Conservation (phyloP, 1,140 invertebrate species). For the Aphelenchoides avenae region DNA sequence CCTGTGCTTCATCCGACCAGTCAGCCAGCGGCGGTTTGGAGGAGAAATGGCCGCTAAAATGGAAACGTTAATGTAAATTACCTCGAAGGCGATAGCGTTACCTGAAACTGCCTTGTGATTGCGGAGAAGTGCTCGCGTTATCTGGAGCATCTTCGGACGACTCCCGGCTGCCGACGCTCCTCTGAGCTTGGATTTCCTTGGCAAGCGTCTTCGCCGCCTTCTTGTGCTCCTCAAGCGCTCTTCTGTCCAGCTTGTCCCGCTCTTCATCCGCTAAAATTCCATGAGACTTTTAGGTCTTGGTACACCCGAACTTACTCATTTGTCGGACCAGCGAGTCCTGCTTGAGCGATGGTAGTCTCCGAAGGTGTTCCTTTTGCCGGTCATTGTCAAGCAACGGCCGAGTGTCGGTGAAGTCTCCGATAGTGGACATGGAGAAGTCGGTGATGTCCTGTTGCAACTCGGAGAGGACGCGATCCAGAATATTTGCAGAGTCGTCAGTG, state of each 20-base stretch:
- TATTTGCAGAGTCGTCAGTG: slow-evolving; percentile 8
- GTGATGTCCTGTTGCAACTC: slow-evolving; percentile 46
- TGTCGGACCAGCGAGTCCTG: neutral
- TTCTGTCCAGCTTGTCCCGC: slow-evolving; percentile 15
- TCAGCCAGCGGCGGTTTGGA: slow-evolving; percentile 13
- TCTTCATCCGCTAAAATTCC: slow-evolving; percentile 21
- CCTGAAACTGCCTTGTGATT: neutral
- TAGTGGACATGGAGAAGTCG: slow-evolving; percentile 48
- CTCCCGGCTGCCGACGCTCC: neutral
- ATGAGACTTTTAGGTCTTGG: slow-evolving; percentile 47
- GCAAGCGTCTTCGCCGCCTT: slow-evolving; percentile 23
- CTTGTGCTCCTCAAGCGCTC: slow-evolving; percentile 26
- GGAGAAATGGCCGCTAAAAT: slow-evolving; percentile 1
- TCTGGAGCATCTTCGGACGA: neutral
- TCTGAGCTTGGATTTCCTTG: slow-evolving; percentile 1
- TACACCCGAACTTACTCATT: slow-evolving; percentile 13
- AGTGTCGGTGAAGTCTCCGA: slow-evolving; percentile 40
- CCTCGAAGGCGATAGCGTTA: neutral
- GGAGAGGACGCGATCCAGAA: slow-evolving; percentile 36
- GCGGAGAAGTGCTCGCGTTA: no score
- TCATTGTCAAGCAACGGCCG: slow-evolving; percentile 34
- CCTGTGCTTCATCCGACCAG: slow-evolving; percentile 56
- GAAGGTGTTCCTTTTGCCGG: neutral
- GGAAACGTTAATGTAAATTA: neutral
- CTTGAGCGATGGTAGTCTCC: neutral